phyloP scores from a whole-genome alignment of 2,113 vertebrate genomes.

The Neogale vison region DNA sequence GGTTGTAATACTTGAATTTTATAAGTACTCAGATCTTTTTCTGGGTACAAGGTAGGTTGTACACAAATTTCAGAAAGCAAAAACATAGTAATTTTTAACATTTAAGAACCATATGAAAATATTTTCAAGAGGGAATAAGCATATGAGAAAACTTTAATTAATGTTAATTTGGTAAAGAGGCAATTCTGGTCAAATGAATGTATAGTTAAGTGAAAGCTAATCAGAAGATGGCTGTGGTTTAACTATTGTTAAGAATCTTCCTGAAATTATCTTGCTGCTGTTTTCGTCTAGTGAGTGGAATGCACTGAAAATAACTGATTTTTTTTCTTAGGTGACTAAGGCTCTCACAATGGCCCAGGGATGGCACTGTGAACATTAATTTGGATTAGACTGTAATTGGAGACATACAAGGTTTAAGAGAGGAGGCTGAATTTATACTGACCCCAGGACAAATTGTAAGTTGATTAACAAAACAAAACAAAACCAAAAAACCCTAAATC shows the following conservation, averaged over 20 bases:
- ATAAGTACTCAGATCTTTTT: slow-evolving; percentile 17
- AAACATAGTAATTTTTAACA: not conserved
- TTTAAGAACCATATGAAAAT: not conserved
- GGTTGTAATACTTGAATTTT: not conserved
- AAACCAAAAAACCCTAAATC: not conserved
- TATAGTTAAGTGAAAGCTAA: not conserved
- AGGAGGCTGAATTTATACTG: slow-evolving; percentile 33
- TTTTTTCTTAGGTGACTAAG: slow-evolving; percentile 36
- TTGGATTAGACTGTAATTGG: not conserved
- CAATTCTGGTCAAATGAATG: not conserved
- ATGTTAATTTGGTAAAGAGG: slow-evolving; percentile 1
- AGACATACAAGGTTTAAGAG: slow-evolving; percentile 5
- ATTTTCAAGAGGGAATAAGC: slow-evolving; percentile 21
- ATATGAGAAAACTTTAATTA: not conserved
- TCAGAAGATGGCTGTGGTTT: not conserved
- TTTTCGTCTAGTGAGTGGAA: not conserved
- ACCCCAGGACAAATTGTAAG: slow-evolving; percentile 1
- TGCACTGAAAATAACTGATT: slow-evolving; percentile 18
- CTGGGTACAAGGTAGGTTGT: not conserved
- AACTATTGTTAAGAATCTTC: not conserved
- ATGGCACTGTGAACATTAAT: slow-evolving; percentile 6
- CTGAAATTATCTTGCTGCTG: not conserved
- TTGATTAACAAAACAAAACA: not conserved
- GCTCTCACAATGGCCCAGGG: not conserved
- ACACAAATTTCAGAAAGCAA: slow-evolving; percentile 11